phyloP scores from a whole-genome alignment of 2,797 vertebrate species.

The Sorex maritimensis region DNA sequence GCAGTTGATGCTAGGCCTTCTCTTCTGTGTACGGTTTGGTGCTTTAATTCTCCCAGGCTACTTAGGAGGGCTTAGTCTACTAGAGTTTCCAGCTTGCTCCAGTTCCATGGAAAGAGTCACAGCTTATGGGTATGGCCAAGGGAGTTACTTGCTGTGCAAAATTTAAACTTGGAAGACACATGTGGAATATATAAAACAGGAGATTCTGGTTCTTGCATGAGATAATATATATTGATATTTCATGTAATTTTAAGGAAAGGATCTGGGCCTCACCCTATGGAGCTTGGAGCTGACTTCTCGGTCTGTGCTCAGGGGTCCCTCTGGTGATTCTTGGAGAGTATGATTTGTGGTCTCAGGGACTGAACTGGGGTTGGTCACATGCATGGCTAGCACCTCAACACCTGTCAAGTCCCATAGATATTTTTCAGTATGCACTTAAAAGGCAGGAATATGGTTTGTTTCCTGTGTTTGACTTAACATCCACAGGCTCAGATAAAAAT shows the following conservation, averaged over 20 bases:
- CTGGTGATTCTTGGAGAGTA: no score
- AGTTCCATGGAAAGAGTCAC: not conserved
- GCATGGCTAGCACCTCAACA: no score
- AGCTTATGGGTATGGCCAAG: not conserved
- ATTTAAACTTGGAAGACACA: not conserved
- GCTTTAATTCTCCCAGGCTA: not conserved
- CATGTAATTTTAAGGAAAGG: not conserved
- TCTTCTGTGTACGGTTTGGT: not conserved
- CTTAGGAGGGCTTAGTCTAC: not conserved
- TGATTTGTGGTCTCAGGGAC: no score
- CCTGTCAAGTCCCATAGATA: not conserved
- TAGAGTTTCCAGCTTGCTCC: not conserved
- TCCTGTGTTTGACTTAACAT: not conserved
- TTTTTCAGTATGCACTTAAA: not conserved
- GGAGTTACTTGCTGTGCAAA: not conserved
- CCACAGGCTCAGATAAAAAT: not conserved
- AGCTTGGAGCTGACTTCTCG: no score
- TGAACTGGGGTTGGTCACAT: no score
- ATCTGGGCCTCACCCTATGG: no score
- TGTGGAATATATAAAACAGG: not conserved
- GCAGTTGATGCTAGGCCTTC: not conserved
- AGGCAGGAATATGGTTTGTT: not conserved
- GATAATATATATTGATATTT: not conserved
- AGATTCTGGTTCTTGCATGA: not conserved
- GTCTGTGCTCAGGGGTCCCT: no score